These are phyloP conservation scores for Gymnogyps californianus DNA, from an alignment of 2,113 vertebrate species.

Conservation along the genomic window DNA sequence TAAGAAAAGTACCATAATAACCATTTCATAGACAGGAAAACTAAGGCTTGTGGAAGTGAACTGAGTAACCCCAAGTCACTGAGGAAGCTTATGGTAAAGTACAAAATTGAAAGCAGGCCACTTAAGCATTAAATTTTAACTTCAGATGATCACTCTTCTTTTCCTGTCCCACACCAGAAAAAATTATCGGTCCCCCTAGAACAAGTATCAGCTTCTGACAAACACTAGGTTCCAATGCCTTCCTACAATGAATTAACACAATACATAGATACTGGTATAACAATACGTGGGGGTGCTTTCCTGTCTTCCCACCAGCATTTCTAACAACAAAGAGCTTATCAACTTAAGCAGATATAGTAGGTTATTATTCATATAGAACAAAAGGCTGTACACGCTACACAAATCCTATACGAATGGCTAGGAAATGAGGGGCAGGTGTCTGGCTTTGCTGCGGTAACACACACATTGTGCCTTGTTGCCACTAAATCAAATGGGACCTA, in stretches of 20 bases:
- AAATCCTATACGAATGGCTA: neutral
- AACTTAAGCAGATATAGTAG: accelerated
- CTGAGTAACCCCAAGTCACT: neutral
- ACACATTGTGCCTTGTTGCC: accelerated
- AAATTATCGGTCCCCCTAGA: neutral
- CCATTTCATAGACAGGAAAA: neutral
- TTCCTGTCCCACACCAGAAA: neutral
- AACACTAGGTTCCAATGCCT: neutral
- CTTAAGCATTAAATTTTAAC: neutral
- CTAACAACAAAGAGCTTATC: neutral
- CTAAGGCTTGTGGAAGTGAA: neutral
- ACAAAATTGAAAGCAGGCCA: neutral
- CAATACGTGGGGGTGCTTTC: accelerated
- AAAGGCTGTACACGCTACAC: neutral
- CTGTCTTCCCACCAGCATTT: neutral
- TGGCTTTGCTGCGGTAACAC: neutral
- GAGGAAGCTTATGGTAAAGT: neutral
- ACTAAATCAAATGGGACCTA: neutral
- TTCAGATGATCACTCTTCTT: neutral
- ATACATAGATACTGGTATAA: neutral
- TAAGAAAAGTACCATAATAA: neutral
- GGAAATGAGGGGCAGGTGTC: neutral
- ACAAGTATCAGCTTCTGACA: neutral
- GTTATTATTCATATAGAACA: neutral
- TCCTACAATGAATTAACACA: neutral